Evolutionary conservation across 2,888 invertebrate genomes (phyloP).

Genomic region (Morinoia aosen): DNA sequence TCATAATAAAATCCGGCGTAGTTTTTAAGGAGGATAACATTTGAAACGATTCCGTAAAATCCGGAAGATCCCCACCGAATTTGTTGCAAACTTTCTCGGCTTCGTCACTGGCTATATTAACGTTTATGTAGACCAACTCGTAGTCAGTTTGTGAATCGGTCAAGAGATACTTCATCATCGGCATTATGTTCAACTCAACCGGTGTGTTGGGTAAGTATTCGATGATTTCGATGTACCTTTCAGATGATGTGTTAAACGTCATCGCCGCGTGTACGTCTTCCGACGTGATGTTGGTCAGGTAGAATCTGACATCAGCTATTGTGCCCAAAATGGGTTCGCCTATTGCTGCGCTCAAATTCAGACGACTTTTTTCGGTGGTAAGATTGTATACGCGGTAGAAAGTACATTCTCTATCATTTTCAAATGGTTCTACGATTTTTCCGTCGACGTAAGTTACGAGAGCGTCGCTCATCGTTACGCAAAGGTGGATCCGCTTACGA

Average conservation of each 20-base stretch:
- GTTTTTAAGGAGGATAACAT: not conserved
- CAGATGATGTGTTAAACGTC: not conserved
- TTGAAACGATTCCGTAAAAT: not conserved
- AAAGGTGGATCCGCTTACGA: constrained; percentile 55
- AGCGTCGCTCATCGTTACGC: constrained; percentile 17
- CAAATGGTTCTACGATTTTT: not conserved
- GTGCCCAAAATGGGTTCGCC: constrained; percentile 48
- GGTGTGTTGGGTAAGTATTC: not conserved
- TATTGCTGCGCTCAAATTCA: constrained; percentile 41
- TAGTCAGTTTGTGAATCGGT: not conserved
- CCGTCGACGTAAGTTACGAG: constrained; percentile 48
- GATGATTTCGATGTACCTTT: too few species aligned
- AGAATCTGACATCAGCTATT: constrained; percentile 56
- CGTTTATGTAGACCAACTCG: not conserved
- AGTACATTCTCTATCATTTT: constrained; percentile 20
- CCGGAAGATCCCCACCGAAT: not conserved
- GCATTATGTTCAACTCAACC: not conserved
- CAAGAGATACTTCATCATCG: not conserved
- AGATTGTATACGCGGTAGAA: not conserved
- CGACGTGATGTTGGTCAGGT: not conserved
- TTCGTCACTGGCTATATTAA: not conserved
- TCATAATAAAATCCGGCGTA: not conserved
- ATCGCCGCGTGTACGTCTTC: not conserved
- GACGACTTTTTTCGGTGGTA: not conserved
- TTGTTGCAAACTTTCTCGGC: too few species aligned